Conservation (phyloP, 2,113 vertebrate species). For the Nycticryphes semicollaris region DNA sequence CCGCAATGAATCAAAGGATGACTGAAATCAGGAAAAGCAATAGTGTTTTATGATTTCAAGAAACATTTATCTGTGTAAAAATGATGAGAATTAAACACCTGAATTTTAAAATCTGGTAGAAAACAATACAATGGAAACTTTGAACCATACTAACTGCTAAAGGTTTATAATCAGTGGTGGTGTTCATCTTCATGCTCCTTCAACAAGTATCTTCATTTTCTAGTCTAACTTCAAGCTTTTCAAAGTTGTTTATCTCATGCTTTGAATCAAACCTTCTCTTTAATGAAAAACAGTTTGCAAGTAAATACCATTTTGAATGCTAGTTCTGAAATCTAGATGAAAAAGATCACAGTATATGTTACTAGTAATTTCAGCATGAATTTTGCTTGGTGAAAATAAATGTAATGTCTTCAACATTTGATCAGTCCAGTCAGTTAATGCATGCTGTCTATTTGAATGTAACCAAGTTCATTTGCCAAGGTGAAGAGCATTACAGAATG, state of each 20-base stretch:
- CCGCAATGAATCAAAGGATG: not conserved
- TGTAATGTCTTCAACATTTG: not conserved
- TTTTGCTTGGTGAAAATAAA: not conserved
- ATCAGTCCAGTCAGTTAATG: slow-evolving; percentile 14
- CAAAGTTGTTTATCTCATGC: not conserved
- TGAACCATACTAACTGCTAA: not conserved
- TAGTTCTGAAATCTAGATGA: slow-evolving; percentile 7
- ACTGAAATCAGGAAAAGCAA: not conserved
- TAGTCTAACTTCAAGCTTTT: slow-evolving; percentile 4
- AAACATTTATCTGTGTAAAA: not conserved
- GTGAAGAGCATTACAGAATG: not conserved
- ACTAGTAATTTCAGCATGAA: not conserved
- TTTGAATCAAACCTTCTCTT: not conserved
- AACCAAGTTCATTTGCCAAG: not conserved
- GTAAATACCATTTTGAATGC: not conserved
- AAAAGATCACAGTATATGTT: not conserved
- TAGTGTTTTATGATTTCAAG: not conserved
- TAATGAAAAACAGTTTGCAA: slow-evolving; percentile 5
- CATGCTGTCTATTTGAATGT: not conserved
- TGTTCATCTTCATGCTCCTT: not conserved
- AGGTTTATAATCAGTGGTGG: not conserved
- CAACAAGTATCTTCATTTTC: not conserved
- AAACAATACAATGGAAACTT: not conserved
- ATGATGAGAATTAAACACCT: slow-evolving; percentile 9
- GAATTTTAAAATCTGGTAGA: not conserved